These are phyloP conservation scores for Oncorhynchus gorbuscha DNA, from an alignment of 2,113 vertebrate species.

Conservation along the genomic window DNA sequence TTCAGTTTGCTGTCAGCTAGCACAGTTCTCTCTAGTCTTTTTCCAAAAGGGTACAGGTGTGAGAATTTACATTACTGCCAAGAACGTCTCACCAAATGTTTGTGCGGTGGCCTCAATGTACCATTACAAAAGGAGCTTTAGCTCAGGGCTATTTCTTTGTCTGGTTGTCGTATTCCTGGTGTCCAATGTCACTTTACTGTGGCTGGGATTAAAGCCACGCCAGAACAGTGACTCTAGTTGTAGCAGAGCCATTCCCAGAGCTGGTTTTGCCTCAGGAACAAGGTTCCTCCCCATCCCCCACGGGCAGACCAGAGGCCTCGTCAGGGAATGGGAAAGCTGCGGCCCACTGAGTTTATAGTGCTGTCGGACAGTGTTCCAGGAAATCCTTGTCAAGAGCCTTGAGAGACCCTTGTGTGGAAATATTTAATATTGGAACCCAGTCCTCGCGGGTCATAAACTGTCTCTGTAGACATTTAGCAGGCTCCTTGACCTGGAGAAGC, in stretches of 20 bases:
- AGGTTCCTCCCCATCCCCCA: slow-evolving; percentile 15
- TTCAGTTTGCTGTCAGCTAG: no score
- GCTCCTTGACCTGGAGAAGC: slow-evolving; percentile 44
- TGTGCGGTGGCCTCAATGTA: not conserved
- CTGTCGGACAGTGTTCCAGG: slow-evolving; percentile 40
- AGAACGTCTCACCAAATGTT: not conserved
- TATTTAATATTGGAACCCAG: slow-evolving; percentile 38
- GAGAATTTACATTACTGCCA: not conserved
- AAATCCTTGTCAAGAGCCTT: slow-evolving; percentile 52
- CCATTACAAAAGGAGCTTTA: no score
- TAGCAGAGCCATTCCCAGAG: not conserved
- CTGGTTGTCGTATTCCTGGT: not conserved
- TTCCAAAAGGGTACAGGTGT: not conserved
- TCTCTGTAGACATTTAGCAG: slow-evolving; percentile 27
- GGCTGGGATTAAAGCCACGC: not conserved
- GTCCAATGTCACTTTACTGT: not conserved
- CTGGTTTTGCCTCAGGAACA: slow-evolving; percentile 1
- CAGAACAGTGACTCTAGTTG: not conserved
- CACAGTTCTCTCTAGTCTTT: not conserved
- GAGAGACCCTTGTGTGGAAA: slow-evolving; percentile 45
- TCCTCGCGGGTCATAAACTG: slow-evolving; percentile 42
- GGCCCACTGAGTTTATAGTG: slow-evolving; percentile 34
- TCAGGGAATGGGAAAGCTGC: slow-evolving; percentile 24
- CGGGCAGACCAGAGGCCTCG: slow-evolving; percentile 9
- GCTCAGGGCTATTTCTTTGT: no score